phyloP scores from a whole-genome alignment of 2,888 invertebrate species.

The Troides oblongomaculatus region DNA sequence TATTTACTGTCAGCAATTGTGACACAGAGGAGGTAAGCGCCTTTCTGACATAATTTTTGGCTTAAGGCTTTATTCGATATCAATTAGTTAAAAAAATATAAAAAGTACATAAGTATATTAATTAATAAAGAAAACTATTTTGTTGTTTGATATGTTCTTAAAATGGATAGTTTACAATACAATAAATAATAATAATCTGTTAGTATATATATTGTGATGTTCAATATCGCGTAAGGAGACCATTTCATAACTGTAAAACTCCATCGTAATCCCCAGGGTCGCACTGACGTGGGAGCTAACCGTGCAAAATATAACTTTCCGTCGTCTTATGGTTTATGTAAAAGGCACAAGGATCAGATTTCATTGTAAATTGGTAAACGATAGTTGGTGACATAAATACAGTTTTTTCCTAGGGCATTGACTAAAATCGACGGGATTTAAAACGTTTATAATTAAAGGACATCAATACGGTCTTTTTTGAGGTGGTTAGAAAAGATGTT shows the following conservation, averaged over 20 bases:
- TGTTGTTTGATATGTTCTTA: too few species aligned
- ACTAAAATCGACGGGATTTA: slow-evolving; percentile 6
- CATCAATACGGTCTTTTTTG: too few species aligned
- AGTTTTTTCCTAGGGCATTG: slow-evolving; percentile 18
- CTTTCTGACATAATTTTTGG: too few species aligned
- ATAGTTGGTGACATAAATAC: slow-evolving; percentile 5
- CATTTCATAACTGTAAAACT: slow-evolving; percentile 39
- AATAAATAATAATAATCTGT: too few species aligned
- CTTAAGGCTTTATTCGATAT: too few species aligned
- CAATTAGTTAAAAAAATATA: too few species aligned
- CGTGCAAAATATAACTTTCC: slow-evolving; percentile 16
- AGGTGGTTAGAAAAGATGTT: too few species aligned
- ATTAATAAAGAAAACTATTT: too few species aligned
- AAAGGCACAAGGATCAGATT: slow-evolving; percentile 9
- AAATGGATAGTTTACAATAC: too few species aligned
- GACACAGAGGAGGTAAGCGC: too few species aligned
- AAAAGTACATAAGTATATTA: too few species aligned
- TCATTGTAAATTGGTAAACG: neutral
- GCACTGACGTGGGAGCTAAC: slow-evolving; percentile 37
- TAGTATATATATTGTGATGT: neutral
- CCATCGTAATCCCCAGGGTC: slow-evolving; percentile 41
- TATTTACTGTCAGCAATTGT: too few species aligned
- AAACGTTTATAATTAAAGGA: slow-evolving; percentile 6
- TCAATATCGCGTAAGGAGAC: slow-evolving; percentile 38
- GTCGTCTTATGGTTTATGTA: neutral